phyloP scores from a whole-genome alignment of 2,888 invertebrate species.

The Agriopis aurantiaria region DNA sequence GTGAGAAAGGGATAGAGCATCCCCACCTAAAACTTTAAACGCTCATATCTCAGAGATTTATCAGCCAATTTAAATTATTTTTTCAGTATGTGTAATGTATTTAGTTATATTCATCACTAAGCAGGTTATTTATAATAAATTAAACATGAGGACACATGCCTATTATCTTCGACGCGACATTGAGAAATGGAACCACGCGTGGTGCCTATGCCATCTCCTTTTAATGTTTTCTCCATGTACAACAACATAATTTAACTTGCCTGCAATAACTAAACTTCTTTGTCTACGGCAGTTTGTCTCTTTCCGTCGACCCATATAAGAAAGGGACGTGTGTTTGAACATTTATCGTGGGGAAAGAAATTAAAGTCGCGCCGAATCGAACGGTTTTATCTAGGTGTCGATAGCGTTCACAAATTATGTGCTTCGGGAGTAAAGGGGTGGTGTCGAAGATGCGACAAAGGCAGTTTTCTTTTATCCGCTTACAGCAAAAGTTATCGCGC shows the following conservation, averaged over 20 bases:
- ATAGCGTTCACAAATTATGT: constrained; percentile 85
- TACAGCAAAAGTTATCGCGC: background rate
- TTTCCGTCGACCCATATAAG: constrained; percentile 52
- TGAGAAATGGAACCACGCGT: background rate
- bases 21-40: too few species aligned
- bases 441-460: constrained; percentile 40
- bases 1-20: too few species aligned
- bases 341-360: constrained; percentile 82
- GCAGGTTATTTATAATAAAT: too few species aligned
- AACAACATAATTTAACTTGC: constrained; percentile 59
- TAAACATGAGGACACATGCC: too few species aligned
- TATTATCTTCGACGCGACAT: too few species aligned
- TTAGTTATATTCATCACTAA: too few species aligned
- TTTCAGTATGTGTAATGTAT: too few species aligned
- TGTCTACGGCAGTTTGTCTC: constrained; percentile 62
- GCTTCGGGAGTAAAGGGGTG: constrained; percentile 68
- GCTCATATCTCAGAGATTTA: too few species aligned
- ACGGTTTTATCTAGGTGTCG: constrained; percentile 84
- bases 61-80: too few species aligned
- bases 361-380: constrained; percentile 84
- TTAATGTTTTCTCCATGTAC: constrained; percentile 2
- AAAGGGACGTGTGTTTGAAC: constrained; percentile 66
- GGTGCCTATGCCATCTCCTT: background rate
- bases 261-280: constrained; percentile 73
- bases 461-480: background rate